A percentile compares a stretch with the other conserved stretches of the same genome.
phyloP scores from a whole-genome alignment of 2,797 vertebrate genomes.

The Trichosurus vulpecula region DNA sequence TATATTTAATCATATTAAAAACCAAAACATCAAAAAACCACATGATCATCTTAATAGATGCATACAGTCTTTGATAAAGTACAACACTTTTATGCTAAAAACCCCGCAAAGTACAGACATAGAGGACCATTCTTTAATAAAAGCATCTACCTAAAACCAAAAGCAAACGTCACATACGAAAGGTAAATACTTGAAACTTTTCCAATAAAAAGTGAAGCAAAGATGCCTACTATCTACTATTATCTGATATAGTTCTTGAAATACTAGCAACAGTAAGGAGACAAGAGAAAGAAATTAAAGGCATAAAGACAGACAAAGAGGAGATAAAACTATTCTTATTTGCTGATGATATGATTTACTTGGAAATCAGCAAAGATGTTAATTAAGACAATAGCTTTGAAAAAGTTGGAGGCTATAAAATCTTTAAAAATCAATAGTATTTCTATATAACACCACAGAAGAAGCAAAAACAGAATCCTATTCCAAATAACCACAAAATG shows the following conservation, averaged over 20 bases:
- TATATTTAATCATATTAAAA: not conserved
- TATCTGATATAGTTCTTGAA: not conserved
- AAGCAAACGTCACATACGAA: not conserved
- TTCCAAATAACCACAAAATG: not conserved
- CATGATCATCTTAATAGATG: not conserved
- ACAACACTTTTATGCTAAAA: not conserved
- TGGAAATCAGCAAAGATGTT: not conserved
- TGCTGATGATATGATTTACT: not conserved
- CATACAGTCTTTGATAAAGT: not conserved
- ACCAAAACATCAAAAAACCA: not conserved
- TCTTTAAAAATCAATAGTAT: not conserved
- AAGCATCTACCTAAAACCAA: not conserved
- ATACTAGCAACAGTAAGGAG: not conserved
- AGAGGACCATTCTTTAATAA: not conserved
- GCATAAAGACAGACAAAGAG: too few species aligned
- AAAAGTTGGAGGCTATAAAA: not conserved
- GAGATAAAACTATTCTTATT: not conserved
- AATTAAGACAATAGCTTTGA: not conserved
- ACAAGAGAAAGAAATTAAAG: not conserved
- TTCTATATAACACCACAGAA: not conserved
- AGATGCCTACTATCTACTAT: not conserved
- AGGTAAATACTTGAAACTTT: not conserved
- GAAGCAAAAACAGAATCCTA: not conserved
- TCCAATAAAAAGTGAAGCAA: not conserved
- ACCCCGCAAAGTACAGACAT: not conserved